Evolutionary conservation across 2,797 vertebrate species (phyloP), one percentile per base, ranked within the genome.

Genomic region (Malurus splendens): DNA sequence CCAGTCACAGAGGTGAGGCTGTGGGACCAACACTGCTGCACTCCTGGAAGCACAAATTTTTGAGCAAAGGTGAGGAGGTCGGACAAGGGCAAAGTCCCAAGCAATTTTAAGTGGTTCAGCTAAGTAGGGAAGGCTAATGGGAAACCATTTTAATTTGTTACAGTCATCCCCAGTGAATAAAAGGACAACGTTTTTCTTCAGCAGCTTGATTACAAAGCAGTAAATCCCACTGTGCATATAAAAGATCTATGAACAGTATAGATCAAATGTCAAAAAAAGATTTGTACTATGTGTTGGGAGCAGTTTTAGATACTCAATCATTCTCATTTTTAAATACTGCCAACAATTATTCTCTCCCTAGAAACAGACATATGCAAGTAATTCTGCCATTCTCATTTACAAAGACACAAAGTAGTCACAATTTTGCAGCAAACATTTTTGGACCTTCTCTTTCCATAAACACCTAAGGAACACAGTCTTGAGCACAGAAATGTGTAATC

Each of bases 81-180:
- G 77, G 75, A 55, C 52, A 79, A 96, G 96, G 96, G 93, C 96
- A 96, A 81, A 94, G 93, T 95, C 96, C 89, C 94, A 87, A 95
- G 93, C 70, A 92, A 96, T 96, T 96, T 92, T 93, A 96, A 96
- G 95, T 94, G 93, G 83, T 91, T 95, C 90, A 81, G 75, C 94
- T 94, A 96, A 96, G 94, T 83, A 95, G 90, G 62, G 65, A 87
- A 83, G 86, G 87, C 92, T 84, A 96, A 96, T 90, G 93, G 91
- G 91, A 96, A 96, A 89, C 64, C 67, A 91, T 96, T 96, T 94
- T 93, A 89, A 96, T 97, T 97, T 96, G 94, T 94, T 95, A 93
- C 85, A 94, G 94, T 88, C 89, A 93, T 94, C 90, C 93, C 94
- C 59, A 70, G 92, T 42, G 94, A 96, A 91, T 94, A 95, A 74